Percentiles rank a stretch among this genome's conserved stretches.
phyloP scores from a whole-genome alignment of 2,888 invertebrate genomes.

The Toxonevra muliebris region DNA sequence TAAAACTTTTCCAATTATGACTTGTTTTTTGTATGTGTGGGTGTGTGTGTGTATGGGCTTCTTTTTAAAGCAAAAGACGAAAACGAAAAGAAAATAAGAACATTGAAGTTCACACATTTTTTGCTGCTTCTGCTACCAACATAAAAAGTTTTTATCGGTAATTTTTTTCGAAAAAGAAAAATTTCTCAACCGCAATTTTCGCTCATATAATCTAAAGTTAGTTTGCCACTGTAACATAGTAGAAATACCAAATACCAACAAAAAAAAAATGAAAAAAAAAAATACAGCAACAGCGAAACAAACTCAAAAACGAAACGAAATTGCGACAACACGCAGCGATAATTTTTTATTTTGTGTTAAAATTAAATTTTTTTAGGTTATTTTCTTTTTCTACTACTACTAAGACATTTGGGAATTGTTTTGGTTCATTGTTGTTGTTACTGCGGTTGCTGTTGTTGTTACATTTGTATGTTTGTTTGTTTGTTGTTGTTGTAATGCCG shows the following conservation, averaged over 20 bases:
- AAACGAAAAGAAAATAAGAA: too few species aligned
- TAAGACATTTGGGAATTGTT: too few species aligned
- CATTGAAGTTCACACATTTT: too few species aligned
- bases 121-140: background rate
- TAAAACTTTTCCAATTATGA: slow-evolving; percentile 21
- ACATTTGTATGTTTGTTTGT: too few species aligned
- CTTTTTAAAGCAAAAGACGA: too few species aligned
- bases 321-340: background rate
- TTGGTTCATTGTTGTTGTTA: too few species aligned
- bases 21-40: background rate
- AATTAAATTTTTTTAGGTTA: too few species aligned
- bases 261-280: background rate
- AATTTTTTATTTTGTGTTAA: too few species aligned
- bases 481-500: too few species aligned
- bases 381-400: too few species aligned
- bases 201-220: background rate
- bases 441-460: too few species aligned
- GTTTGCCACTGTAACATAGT: background rate
- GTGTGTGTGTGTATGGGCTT: too few species aligned
- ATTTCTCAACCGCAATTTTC: background rate
- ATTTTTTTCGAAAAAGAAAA: background rate
- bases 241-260: background rate
- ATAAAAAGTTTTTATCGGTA: background rate
- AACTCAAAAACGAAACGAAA: background rate
- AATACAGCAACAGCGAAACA: background rate